These are phyloP conservation scores for Zeuzera pyrina DNA, from an alignment of 2,888 invertebrate genomes.

Conservation along the genomic window DNA sequence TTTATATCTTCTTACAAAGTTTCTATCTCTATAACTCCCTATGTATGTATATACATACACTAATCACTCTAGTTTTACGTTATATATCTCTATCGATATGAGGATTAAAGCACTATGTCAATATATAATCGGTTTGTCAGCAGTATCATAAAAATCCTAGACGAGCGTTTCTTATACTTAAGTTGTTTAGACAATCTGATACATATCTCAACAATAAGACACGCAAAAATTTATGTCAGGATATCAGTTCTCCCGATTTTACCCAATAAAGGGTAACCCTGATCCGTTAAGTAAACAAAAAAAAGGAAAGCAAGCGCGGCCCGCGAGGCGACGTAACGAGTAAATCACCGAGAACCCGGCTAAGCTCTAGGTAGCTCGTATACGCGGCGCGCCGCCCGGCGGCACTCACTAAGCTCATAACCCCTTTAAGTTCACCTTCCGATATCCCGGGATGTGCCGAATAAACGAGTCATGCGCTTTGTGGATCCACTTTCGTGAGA, in stretches of 20 bases:
- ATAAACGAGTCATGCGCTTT: slow-evolving; percentile 34
- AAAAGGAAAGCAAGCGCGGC: slow-evolving; percentile 45
- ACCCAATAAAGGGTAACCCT: slow-evolving; percentile 69
- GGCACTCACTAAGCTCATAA: slow-evolving; percentile 44
- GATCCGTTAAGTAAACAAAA: slow-evolving; percentile 71
- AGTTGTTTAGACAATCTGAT: slow-evolving; percentile 21
- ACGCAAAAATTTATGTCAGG: slow-evolving; percentile 56
- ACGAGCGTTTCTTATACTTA: neutral
- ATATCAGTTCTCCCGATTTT: slow-evolving; percentile 65
- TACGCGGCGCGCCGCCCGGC: slow-evolving; percentile 45
- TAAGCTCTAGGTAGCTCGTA: too few relatives aligned
- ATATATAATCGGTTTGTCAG: too few relatives aligned
- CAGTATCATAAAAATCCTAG: too few relatives aligned
- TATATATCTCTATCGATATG: too few relatives aligned
- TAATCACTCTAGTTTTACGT: too few relatives aligned
- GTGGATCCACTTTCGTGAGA: slow-evolving; percentile 24
- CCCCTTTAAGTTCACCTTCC: slow-evolving; percentile 59
- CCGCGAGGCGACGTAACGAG: slow-evolving; percentile 52
- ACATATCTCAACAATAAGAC: slow-evolving; percentile 54
- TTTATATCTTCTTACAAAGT: too few relatives aligned
- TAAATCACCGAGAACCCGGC: slow-evolving; percentile 67
- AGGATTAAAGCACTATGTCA: too few relatives aligned
- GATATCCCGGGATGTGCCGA: slow-evolving; percentile 36
- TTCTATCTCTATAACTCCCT: too few relatives aligned
- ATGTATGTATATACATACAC: too few relatives aligned